Evolutionary conservation across 2,888 invertebrate species (phyloP), one percentile per base, ranked within the genome.

Genomic region (Rhopalosiphum nymphaeae): DNA sequence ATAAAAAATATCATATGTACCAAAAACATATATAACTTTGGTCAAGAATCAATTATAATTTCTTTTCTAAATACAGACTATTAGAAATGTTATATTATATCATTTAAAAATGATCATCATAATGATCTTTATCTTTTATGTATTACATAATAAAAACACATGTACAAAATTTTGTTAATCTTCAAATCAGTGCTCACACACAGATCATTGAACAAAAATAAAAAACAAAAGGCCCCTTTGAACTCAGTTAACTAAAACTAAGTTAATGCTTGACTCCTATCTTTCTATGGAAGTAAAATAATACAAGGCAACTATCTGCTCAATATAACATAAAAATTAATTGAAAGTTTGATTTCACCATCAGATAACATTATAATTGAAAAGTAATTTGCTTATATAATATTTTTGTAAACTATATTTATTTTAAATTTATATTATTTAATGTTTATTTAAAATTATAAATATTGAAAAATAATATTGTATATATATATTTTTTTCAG

Each of bases 161-260:
- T n/a, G n/a, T 67, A 67, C 3, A n/a, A 49, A 49, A 67, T 67
- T n/a, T 67, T 67, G 5, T 67, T 67, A n/a, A 67, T 2, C 5
- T 1, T 4, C 13, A n/a, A 5, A 67, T n/a, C 0, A 5, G 67
- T 0, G 5, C 16, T 67, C n/a, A n/a, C 13, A n/a, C n/a, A n/a
- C 1, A n/a, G n/a, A 4, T 16, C 13, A n/a, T 13, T 61, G 29
- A 29, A 3, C 9, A 3, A 57, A 57, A 56, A 57, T 26, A 57
- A 9, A 9, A 57, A 57, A 26, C 57, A 26, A 57, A 57, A 57
- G 57, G 26, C 57, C 57, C 26, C 26, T 3, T 26, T 2, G 26
- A 57, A 57, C 10, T 29, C 26, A 9, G n/a, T n/a, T n/a, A n/a
- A n/a, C n/a, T n/a, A n/a, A n/a, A n/a, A n/a, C n/a, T 57, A 57